Evolutionary conservation across 1,140 invertebrate genomes (phyloP).

Genomic region (Melanaphis sacchari): DNA sequence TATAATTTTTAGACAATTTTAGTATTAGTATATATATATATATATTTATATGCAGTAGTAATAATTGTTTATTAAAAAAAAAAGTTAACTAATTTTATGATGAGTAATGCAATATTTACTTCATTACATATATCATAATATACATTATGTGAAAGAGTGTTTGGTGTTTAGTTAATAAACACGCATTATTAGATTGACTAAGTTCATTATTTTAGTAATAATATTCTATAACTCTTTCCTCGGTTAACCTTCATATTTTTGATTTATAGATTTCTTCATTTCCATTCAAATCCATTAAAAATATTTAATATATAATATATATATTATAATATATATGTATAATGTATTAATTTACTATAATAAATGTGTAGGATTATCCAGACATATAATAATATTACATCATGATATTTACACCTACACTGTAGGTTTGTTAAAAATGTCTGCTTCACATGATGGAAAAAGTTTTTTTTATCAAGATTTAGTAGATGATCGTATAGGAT

Average conservation of each 20-base stretch:
- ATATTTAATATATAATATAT: constrained; percentile 7
- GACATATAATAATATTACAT: not conserved
- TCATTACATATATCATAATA: too few species aligned
- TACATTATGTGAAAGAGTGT: too few species aligned
- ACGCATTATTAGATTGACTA: not conserved
- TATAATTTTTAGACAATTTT: too few species aligned
- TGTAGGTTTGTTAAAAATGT: not conserved
- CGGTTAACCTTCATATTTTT: not conserved
- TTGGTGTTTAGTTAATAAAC: too few species aligned
- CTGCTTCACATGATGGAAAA: not conserved
- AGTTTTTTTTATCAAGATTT: not conserved
- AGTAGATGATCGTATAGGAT: constrained; percentile 5
- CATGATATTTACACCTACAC: constrained; percentile 34
- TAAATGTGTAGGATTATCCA: not conserved
- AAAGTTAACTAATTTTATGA: too few species aligned
- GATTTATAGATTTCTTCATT: not conserved
- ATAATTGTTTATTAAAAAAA: not conserved
- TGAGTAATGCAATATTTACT: too few species aligned
- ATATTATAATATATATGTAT: too few species aligned
- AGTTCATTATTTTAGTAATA: not conserved
- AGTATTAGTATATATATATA: too few species aligned
- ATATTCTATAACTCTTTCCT: not conserved
- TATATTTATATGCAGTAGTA: too few species aligned
- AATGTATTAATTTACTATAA: not conserved
- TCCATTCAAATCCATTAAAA: not conserved